phyloP scores from a whole-genome alignment of 2,888 invertebrate species.

The Dendrolimus houi region DNA sequence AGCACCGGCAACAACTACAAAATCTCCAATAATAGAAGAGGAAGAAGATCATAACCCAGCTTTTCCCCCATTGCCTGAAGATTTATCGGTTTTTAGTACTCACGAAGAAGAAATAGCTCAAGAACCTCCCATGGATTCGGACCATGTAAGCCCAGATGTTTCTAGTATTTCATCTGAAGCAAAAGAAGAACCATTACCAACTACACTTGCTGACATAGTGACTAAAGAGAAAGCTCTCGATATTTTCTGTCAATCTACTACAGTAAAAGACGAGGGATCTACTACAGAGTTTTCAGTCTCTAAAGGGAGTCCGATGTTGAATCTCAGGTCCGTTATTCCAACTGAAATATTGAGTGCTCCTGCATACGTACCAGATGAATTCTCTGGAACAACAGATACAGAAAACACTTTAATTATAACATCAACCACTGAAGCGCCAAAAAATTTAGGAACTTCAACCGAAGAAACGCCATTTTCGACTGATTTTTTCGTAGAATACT shows the following conservation, averaged over 20 bases:
- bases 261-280: slow-evolving; percentile 16
- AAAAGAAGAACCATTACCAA: slow-evolving; percentile 27
- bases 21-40: slow-evolving; percentile 51
- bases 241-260: slow-evolving; percentile 17
- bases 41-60: slow-evolving; percentile 69
- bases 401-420: slow-evolving; percentile 1
- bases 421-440: slow-evolving; percentile 14
- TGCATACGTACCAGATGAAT: slow-evolving; percentile 38
- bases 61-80: slow-evolving; percentile 65
- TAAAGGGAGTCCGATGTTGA: slow-evolving; percentile 48
- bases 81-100: slow-evolving; percentile 51
- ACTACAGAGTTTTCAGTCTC: slow-evolving; percentile 23
- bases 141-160: slow-evolving; percentile 29
- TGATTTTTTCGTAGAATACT: neutral
- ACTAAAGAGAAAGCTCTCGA: slow-evolving; percentile 27
- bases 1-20: slow-evolving; percentile 33
- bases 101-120: slow-evolving; percentile 58
- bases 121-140: slow-evolving; percentile 43
- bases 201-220: slow-evolving; percentile 26
- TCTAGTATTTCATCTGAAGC: slow-evolving; percentile 27
- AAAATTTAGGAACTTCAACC: slow-evolving; percentile 3
- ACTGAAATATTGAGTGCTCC: slow-evolving; percentile 48
- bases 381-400: slow-evolving; percentile 30
- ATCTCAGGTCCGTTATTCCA: slow-evolving; percentile 56
- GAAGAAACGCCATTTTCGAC: slow-evolving; percentile 8